Percentiles rank a stretch among this genome's conserved stretches.
phyloP scores from a whole-genome alignment of 2,113 vertebrate species.

The Capreolus pygargus region DNA sequence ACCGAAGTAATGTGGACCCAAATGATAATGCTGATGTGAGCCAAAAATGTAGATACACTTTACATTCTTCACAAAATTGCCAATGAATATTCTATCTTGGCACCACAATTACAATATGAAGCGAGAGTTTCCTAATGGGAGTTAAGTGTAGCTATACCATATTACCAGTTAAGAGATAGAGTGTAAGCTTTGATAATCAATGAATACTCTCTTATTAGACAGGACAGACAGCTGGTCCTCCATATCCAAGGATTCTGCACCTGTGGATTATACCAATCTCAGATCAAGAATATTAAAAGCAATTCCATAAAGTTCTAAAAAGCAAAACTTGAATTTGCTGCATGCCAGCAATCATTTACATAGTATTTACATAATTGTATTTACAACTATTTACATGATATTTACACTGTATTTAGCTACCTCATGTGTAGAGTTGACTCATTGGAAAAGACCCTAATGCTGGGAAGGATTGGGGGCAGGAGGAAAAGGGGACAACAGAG shows the following conservation, averaged over 20 bases:
- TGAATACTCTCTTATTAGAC: background rate
- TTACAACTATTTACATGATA: background rate
- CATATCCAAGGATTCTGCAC: background rate
- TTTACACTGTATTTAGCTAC: background rate
- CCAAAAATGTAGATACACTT: background rate
- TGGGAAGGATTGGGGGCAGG: too few relatives aligned
- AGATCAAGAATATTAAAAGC: background rate
- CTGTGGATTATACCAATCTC: background rate
- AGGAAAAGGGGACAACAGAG: too few relatives aligned
- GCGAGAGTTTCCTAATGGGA: background rate
- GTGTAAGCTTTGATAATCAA: background rate
- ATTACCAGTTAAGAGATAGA: background rate
- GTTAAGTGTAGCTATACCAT: background rate
- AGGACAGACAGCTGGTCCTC: background rate
- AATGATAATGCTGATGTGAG: background rate
- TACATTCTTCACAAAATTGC: background rate
- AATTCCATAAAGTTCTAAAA: background rate
- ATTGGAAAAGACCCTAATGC: too few relatives aligned
- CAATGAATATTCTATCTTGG: background rate
- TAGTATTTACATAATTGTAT: background rate
- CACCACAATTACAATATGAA: background rate
- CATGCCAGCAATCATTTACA: background rate
- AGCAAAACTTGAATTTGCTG: background rate
- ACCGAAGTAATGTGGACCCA: background rate
- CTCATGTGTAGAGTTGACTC: too few relatives aligned